Evolutionary conservation across 1,140 invertebrate genomes (phyloP), one percentile per base, ranked within the genome.

Genomic region (Lasioglossum baleicum): DNA sequence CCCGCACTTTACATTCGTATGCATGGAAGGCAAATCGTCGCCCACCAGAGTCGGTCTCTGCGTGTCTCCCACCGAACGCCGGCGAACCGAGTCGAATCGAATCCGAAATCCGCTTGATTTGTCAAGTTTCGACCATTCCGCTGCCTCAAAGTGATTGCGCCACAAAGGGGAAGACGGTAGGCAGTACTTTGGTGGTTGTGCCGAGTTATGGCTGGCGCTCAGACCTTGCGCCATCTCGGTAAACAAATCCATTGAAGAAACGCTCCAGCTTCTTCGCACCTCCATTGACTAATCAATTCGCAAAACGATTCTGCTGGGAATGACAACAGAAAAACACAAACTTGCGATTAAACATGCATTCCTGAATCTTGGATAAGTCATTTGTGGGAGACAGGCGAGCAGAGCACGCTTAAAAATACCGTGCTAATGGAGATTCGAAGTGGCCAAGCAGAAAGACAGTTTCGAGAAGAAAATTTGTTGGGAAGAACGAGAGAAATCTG

Each of bases 1-100:
- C 75, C 40, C 65, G 44, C 35, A 48, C 81, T 83, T 83, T 82
- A 35, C 80, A 83, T 83, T 83, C 81, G 82, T 83, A 83, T 83
- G 82, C 81, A 83, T 83, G 75, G 58, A 83, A 78, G 69, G 75
- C 40, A 71, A 78, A 83, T 72, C 81, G 60, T 63, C 42, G 60
- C 42, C 65, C 44, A 20, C 20, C n/a, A 56, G 56, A 58, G 67
- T 22, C 70, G 58, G 77, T 66, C 80, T 7, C 67, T 83, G 83
- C 80, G 81, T 70, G 81, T 75, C 79, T 15, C 78, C 22, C 58
- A 6, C 22, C 22, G 22, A 20, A 5, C 40, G 4, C 15, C 8
- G 51, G 0, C 51, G 51, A 53, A 53, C 15, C 51, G 13, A 53
- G 15, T 20, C 51, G 51, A 53, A 53, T 53, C 51, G 51, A 22